Evolutionary conservation across 2,888 invertebrate species (phyloP), one percentile per base, ranked within the genome.

Genomic region (Parascotia fuliginaria): DNA sequence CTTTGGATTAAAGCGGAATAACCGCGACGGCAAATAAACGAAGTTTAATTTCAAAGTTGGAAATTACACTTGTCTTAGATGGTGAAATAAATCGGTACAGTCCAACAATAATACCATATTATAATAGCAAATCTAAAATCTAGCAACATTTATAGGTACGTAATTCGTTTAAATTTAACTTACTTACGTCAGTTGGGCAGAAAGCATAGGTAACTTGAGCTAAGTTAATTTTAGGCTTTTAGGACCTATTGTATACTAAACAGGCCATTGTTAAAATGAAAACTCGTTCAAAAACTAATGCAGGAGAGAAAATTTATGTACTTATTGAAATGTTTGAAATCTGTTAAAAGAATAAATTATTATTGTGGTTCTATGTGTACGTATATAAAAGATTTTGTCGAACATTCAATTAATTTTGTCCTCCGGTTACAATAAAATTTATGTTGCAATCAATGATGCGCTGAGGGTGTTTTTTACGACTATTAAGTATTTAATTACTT

Each of bases 1-100:
- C 19, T 36, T 36, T 14, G 39, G 16, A 41, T 16, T 44, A 43
- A 51, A 19, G 29, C 11, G 6, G 16, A 49, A n/a, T 47, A 39
- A 46, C 28, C 34, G 28, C 19, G 19, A 19, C 13, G 29, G 45
- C 27, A 33, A 33, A 45, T 39, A 39, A 33, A 39, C 27, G 24
- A 34, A 29, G 13, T 37, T 31, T 13, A 13, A 16, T 45, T n/a
- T 16, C 5, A 16, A 46, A 19, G 15, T 16, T 19, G 33, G 11
- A 34, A 34, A 16, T 9, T 34, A 6, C 2, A 9, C 19, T 9
- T 15, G 22, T 6, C 13, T 19, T 4, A 19, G 11, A 19, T 36
- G 16, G 19, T 19, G 19, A 36, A 16, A 36, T 19, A 11, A 36
- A 19, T 19, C 7, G 19, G 11, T 16, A 16, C 19, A 36, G 13